These are phyloP conservation scores for Rhincodon typus DNA, from an alignment of 2,797 vertebrate species.

Conservation along the genomic window DNA sequence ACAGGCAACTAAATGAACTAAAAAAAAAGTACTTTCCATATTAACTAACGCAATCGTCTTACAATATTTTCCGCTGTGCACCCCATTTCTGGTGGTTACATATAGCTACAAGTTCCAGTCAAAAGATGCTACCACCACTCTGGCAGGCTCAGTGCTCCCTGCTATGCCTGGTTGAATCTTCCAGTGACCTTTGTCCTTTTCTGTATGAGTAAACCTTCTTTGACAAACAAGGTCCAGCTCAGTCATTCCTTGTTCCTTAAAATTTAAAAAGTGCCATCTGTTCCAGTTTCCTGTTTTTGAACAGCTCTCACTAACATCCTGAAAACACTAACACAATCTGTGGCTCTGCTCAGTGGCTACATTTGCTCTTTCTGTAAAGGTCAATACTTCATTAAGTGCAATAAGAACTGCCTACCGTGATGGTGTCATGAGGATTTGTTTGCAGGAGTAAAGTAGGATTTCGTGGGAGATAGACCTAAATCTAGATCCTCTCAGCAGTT, in stretches of 20 bases:
- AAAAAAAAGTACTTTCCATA: background rate
- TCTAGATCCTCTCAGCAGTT: too few species aligned
- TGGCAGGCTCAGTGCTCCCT: background rate
- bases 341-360: too few species aligned
- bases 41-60: background rate
- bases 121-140: too few species aligned
- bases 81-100: background rate
- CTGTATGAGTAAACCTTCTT: background rate
- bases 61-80: background rate
- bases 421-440: too few species aligned
- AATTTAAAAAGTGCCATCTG: background rate
- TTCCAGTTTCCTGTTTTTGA: too few species aligned
- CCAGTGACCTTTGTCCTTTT: background rate
- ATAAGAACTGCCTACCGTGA: too few species aligned
- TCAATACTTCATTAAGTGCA: too few species aligned
- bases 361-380: too few species aligned
- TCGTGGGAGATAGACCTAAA: too few species aligned
- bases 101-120: background rate
- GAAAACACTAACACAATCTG: too few species aligned
- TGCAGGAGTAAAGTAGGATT: too few species aligned
- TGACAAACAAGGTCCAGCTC: background rate
- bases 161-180: background rate
- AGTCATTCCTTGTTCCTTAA: background rate
- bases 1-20: background rate
- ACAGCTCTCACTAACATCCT: too few species aligned